Base-by-base conservation (phyloP, 2,888 invertebrate species). In the Dryobota labecula region DNA sequence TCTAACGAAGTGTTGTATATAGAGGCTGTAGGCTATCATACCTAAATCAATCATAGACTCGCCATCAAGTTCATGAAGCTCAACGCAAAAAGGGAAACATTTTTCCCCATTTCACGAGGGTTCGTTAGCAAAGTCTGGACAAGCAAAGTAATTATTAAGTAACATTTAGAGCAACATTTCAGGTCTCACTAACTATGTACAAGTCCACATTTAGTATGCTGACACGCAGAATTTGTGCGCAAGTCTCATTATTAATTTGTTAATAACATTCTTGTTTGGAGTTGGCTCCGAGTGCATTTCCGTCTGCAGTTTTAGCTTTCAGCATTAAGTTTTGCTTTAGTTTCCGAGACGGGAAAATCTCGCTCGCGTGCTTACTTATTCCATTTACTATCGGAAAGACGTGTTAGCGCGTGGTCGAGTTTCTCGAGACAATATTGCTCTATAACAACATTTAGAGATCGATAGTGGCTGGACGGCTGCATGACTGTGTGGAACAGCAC, bases 291-390 rank as follows among this genome's bases (percentile, higher is more conserved):
- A 87, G 86, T 86, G 82, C 80, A 88, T 86, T 78, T 87, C 82
- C 78, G 79, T 86, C 82, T 89, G 85, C 85, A 89, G 88, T 90
- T 88, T 87, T 79, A 84, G 82, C 86, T 88, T 87, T 73, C 77
- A 86, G 80, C 78, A 76, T 78, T 73, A 86, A 88, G 88, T 89
- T 90, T 86, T 82, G 78, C 84, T 87, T 88, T 82, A 88, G 88
- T 87, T 87, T 79, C 74, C 60, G 76, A 81, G 84, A 83, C 80
- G 80, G 64, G 73, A 73, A 88, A 86, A 85, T 86, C 86, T 87
- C 78, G 82, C 78, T 83, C 70, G 84, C 77, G 75, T 86, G 86
- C 75, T 91, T 86, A 85, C 86, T 87, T 88, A 85, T 88, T 85
- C 83, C 73, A 85, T 88, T 85, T 86, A 75, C 82, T 82, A 82